Evolutionary conservation across 1,140 invertebrate genomes (phyloP), one percentile per base, ranked within the genome.

Genomic region (Drosophila nigromelanica): DNA sequence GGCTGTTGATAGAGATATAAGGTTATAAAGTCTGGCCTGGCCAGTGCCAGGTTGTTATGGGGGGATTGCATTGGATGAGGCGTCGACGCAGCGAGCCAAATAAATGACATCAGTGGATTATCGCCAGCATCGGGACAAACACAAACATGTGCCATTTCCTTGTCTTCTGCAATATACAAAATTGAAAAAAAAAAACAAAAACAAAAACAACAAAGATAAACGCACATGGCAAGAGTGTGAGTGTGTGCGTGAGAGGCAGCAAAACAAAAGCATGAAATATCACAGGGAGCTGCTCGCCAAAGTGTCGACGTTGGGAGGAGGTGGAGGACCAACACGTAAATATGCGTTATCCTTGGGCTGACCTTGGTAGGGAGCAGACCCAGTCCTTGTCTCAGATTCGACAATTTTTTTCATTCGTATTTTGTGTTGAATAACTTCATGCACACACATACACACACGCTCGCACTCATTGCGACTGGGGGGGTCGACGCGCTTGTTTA

Each of bases 41-140:
- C 45, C 55, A 51, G 14, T 30, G 33, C 4, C 45, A 40, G 33
- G 21, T 30, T 24, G 14, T 8, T 7, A 30, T 18, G 1, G 30
- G 15, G 15, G 15, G 42, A 12, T 10, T 59, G 67, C 51, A 24
- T 18, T 30, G 24, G 30, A 21, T 54, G 51, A 59, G 60, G 66
- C 50, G 68, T 48, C 37, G 85, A 69, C 76, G 78, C 80, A 85
- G 83, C 62, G 70, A 81, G 73, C 61, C 76, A 89, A 89, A 64
- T 55, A 76, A 72, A 89, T 89, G 83, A 89, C 79, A 89, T 89
- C 83, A 89, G 85, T 89, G 83, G 83, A 89, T 89, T 89, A 89
- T 89, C 83, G 85, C 80, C 63, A 73, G 64, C 83, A 86, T 81
- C 78, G 54, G 76, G 67, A 68, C 62, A 76, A 74, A 80, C 76